These are phyloP conservation scores for Cosmia trapezina DNA, from an alignment of 2,888 invertebrate species.

Conservation along the genomic window DNA sequence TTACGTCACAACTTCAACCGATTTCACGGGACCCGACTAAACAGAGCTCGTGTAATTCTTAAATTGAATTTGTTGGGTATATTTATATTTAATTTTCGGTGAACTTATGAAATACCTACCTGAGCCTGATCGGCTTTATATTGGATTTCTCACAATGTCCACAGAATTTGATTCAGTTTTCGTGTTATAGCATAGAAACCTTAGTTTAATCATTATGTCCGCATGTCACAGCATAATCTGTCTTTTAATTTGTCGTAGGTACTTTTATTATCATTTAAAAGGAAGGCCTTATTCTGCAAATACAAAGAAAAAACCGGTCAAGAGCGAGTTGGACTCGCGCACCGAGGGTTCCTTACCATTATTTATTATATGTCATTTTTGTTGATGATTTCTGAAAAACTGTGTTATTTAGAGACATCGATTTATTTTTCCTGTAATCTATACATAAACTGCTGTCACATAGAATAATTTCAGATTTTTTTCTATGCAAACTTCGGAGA, in stretches of 20 bases:
- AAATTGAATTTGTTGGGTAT: constrained; percentile 44
- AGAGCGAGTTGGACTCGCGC: too few species aligned
- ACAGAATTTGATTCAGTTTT: constrained; percentile 8
- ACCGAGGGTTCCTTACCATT: too few species aligned
- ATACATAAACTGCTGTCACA: too few species aligned
- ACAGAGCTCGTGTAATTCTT: constrained; percentile 53
- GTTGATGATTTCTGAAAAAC: too few species aligned
- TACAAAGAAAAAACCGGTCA: constrained; percentile 1
- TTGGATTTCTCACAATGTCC: constrained; percentile 2
- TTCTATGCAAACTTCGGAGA: too few species aligned
- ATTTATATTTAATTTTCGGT: constrained; percentile 48
- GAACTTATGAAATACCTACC: constrained; percentile 29
- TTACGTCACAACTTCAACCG: constrained; percentile 43
- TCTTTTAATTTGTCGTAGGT: background rate
- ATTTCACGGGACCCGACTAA: constrained; percentile 52
- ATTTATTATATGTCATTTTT: too few species aligned
- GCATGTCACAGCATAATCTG: background rate
- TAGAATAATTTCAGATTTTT: too few species aligned
- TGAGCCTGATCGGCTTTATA: constrained; percentile 15
- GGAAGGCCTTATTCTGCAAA: background rate
- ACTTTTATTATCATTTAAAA: background rate
- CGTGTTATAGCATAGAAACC: background rate
- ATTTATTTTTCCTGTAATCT: too few species aligned
- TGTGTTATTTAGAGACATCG: too few species aligned
- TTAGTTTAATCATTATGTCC: background rate